Evolutionary conservation across 2,888 invertebrate species (phyloP).

Genomic region (Drosophila anomalipes): DNA sequence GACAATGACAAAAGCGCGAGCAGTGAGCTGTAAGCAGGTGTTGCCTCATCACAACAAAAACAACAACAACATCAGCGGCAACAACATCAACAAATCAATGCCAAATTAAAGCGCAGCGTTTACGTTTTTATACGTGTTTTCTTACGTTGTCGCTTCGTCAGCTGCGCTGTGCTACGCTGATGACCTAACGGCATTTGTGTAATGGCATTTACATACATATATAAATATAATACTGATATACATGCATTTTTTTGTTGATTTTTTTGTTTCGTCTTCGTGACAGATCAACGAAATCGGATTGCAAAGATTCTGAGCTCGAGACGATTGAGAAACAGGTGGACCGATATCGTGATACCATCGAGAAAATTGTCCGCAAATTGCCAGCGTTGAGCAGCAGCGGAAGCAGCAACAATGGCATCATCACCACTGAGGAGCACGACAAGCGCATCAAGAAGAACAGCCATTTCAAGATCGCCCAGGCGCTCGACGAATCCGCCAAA

Average conservation of each 20-base stretch:
- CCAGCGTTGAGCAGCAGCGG: slow-evolving; percentile 75
- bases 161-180: slow-evolving; percentile 54
- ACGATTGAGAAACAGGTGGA: slow-evolving; percentile 84
- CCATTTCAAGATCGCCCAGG: slow-evolving; percentile 92
- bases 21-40: slow-evolving; percentile 56
- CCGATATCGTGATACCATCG: slow-evolving; percentile 85
- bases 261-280: slow-evolving; percentile 18
- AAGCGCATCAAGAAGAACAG: slow-evolving; percentile 94
- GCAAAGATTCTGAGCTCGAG: slow-evolving; percentile 84
- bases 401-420: slow-evolving; percentile 66
- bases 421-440: slow-evolving; percentile 87
- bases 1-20: slow-evolving; percentile 35
- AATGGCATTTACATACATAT: slow-evolving; percentile 11
- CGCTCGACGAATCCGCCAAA: slow-evolving; percentile 90
- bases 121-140: slow-evolving; percentile 47
- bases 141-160: slow-evolving; percentile 40
- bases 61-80: slow-evolving; percentile 32
- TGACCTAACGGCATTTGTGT: slow-evolving; percentile 69
- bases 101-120: slow-evolving; percentile 60
- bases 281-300: slow-evolving; percentile 70
- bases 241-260: background rate
- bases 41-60: slow-evolving; percentile 70
- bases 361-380: slow-evolving; percentile 85
- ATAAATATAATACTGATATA: background rate
- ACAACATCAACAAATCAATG: slow-evolving; percentile 54